Evolutionary conservation across 2,797 vertebrate species (phyloP).

Genomic region (Lycodopsis pacificus): DNA sequence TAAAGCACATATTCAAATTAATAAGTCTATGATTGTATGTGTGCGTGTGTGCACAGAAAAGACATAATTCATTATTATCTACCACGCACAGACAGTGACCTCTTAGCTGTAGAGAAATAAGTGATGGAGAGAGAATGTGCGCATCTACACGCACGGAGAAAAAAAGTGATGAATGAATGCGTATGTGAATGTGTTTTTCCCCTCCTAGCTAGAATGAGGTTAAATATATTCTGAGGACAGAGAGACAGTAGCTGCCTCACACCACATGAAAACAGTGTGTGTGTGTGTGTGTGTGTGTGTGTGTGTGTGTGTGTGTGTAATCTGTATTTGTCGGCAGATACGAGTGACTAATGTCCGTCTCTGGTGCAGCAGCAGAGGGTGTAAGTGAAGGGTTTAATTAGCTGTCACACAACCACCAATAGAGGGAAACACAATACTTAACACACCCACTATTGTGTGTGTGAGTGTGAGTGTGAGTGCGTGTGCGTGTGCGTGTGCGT

Average conservation of each 20-base stretch:
- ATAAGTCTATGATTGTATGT: background rate
- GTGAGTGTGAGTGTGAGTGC: constrained; percentile 4
- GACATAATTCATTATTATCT: constrained; percentile 68
- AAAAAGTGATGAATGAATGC: constrained; percentile 36
- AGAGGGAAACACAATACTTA: constrained; percentile 43
- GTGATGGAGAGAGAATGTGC: constrained; percentile 33
- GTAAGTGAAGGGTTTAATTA: constrained; percentile 65
- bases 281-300: too few species aligned
- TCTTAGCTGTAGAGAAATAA: constrained; percentile 50
- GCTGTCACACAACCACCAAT: constrained; percentile 55
- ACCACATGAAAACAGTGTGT: constrained; percentile 22
- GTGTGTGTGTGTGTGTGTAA: constrained; percentile 15
- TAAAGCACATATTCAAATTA: background rate
- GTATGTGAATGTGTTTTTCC: background rate
- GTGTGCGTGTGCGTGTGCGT: background rate
- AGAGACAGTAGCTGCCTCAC: constrained; percentile 28
- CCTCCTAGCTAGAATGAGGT: constrained; percentile 34
- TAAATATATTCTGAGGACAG: constrained; percentile 50
- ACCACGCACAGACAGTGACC: constrained; percentile 60
- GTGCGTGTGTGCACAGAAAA: constrained; percentile 15
- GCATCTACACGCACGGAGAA: constrained; percentile 33
- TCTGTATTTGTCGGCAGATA: constrained; percentile 56
- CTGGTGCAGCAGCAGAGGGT: constrained; percentile 33
- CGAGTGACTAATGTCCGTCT: constrained; percentile 62
- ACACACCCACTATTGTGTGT: constrained; percentile 4